A percentile compares a stretch with the other conserved stretches of the same genome.
Evolutionary conservation across 2,888 invertebrate genomes (phyloP).

Genomic region (Eristalinus sepulchralis): DNA sequence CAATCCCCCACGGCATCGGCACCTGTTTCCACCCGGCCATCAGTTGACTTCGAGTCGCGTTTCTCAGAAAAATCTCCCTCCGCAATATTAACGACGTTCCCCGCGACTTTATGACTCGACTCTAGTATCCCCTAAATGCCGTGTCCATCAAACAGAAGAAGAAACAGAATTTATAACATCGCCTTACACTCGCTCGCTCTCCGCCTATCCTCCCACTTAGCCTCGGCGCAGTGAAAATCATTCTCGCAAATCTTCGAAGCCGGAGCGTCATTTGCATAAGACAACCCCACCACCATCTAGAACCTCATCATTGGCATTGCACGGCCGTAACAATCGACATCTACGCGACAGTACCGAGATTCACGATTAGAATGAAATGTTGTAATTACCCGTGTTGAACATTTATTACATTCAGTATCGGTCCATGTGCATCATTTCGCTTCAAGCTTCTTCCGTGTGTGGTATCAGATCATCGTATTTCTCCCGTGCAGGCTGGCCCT

Average conservation of each 20-base stretch:
- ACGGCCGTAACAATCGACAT: slow-evolving; percentile 53
- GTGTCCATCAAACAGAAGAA: background rate
- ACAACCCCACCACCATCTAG: background rate
- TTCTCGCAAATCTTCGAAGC: background rate
- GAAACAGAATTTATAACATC: background rate
- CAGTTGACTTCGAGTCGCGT: background rate
- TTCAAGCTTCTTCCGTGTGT: slow-evolving; percentile 69
- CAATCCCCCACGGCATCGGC: background rate
- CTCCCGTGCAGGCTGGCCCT: background rate
- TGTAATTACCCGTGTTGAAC: slow-evolving; percentile 71
- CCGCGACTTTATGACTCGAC: background rate
- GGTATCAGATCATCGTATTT: slow-evolving; percentile 70
- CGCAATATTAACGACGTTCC: background rate
- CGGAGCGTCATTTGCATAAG: slow-evolving; percentile 38
- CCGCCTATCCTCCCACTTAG: background rate
- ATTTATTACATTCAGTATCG: slow-evolving; percentile 67
- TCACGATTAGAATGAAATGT: slow-evolving; percentile 71
- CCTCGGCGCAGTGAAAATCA: background rate
- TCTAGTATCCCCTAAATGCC: background rate
- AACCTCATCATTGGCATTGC: background rate
- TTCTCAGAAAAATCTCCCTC: background rate
- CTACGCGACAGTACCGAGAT: slow-evolving; percentile 63
- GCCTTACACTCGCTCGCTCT: background rate
- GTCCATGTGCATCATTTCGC: slow-evolving; percentile 66
- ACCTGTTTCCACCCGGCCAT: background rate